Evolutionary conservation across 2,797 vertebrate species (phyloP), one percentile per base, ranked within the genome.

Genomic region (Platyrinchus mystaceus): DNA sequence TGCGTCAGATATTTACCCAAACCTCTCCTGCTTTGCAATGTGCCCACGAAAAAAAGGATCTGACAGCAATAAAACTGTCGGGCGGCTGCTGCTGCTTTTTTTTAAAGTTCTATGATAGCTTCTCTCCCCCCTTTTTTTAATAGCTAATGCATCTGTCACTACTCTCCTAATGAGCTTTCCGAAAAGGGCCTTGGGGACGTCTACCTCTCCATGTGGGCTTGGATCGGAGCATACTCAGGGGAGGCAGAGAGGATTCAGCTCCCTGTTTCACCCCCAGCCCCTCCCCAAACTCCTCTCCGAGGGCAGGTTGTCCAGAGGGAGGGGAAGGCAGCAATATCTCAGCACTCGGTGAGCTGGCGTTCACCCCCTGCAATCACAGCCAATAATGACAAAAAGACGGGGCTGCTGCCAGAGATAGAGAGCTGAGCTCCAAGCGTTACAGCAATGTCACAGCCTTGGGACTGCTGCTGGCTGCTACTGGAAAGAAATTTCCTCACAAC

Each of bases 91-190:
- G 89, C 87, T 94, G 92, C 69, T 67, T 90, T 89, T 89, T 95
- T 95, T 92, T 91, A 39, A 95, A 88, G 84, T 86, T 94, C 90
- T 76, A 19, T 94, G 88, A 92, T 94, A 94, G 94, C 94, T 93
- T 76, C 81, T 79, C 87, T 64, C 60, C 93, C 79, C 59, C 19
- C 21, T 60, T 59, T 56, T 74, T 95, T 91, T 91, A 87, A 94
- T 95, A 96, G 89, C 91, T 94, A 94, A 89, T 95, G 92, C 76
- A 79, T 96, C 95, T 97, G 92, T 97, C 96, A 93, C 95, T 96
- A 91, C 95, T 96, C 95, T 96, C 90, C 92, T 97, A 96, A 96
- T 93, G 95, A 97, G 97, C 93, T 87, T 96, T 95, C 95, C 70
- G 32, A 94, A 93, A 92, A 94, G 93, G 86, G 73, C 94, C 95